Base-by-base conservation (phyloP, 2,113 vertebrate species). In the Bos javanicus region DNA sequence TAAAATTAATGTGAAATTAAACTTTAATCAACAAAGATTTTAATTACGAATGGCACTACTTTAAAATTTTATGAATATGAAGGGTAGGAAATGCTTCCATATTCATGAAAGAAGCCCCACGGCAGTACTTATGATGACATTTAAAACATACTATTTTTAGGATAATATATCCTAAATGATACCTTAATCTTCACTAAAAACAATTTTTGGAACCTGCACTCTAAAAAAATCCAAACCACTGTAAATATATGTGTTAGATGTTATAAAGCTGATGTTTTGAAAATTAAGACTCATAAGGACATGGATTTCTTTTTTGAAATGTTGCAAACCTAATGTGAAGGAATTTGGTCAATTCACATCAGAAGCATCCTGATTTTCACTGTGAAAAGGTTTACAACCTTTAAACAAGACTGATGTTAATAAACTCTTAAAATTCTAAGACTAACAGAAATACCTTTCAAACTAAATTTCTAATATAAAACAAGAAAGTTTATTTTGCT, bases 381-480 rank as follows among this genome's bases (percentile, higher is more conserved):
- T 90, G 16, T 64, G 33, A 94, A 76, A 92, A 95, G 74, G 28
- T 82, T 94, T 71, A 54, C 81, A 67, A 95, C 87, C 48, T 96
- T 96, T 85, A 96, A 97, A 96, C 14, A 97, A 93, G 39, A 59
- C 23, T 84, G 84, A 25, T 36, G 52, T 30, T 57, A 85, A 91
- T 64, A 74, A 16, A 87, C 14, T 30, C 23, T 91, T 86, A 96
- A 95, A 86, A 67, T 60, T 60, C 57, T 90, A 88, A 90, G 33
- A 83, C 39, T 67, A 87, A 96, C 95, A 71, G 82, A 7, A 94
- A 91, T 84, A 57, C 86, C 64, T 97, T 95, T 67, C 64, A 87
- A 90, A 92, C 76, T 84, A 91, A 94, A 91, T 74, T 80, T 62
- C 59, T 71, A 85, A 92, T 30, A 88, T 94, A 86, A 95, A 95